Conservation (phyloP, 2,797 vertebrate species). For the Apodemus agrarius region DNA sequence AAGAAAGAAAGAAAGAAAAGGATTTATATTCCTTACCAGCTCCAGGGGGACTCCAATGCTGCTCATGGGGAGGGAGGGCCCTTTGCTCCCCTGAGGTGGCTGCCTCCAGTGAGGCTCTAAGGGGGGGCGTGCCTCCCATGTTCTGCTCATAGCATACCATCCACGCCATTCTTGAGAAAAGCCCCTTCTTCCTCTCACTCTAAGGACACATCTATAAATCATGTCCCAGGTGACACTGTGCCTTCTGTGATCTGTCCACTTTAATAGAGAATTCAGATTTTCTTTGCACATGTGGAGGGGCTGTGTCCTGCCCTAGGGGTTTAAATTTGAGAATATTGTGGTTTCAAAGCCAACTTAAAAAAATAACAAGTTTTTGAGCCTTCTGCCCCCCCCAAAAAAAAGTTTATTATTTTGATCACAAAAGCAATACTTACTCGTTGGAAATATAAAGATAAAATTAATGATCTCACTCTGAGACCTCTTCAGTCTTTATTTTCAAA, state of each 20-base stretch:
- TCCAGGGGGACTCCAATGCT: background rate
- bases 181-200: background rate
- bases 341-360: background rate
- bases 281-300: background rate
- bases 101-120: background rate
- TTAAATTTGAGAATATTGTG: background rate
- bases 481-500: constrained; percentile 22
- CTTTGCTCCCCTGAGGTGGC: background rate
- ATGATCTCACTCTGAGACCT: background rate
- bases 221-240: background rate
- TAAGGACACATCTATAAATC: background rate
- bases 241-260: background rate
- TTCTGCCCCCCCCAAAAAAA: no score
- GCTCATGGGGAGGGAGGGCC: no score
- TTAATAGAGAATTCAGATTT: background rate
- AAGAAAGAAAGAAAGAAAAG: no score
- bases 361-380: no score
- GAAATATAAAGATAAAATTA: background rate
- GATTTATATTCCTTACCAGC: background rate
- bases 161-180: background rate
- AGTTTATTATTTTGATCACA: background rate
- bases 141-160: background rate
- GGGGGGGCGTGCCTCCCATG: background rate
- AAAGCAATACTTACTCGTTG: background rate
- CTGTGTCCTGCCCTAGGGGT: background rate